phyloP scores from a whole-genome alignment of 2,888 invertebrate genomes.

The Megalurothrips usitatus region DNA sequence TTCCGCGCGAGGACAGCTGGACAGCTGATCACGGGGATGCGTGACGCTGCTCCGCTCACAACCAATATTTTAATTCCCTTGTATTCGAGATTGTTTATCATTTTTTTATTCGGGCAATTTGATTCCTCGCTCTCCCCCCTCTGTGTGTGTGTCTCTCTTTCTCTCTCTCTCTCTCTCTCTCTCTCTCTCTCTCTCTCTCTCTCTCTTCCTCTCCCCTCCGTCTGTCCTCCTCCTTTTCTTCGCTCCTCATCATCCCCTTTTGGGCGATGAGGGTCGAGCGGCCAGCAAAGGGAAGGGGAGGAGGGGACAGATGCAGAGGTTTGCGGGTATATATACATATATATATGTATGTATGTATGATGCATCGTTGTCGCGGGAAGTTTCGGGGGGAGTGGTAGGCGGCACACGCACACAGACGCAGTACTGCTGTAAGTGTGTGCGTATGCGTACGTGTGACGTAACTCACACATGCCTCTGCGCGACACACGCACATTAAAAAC shows the following conservation, averaged over 20 bases:
- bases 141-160: too few species aligned
- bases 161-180: background rate
- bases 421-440: too few species aligned
- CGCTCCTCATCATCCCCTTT: background rate
- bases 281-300: background rate
- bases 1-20: slow-evolving; percentile 18
- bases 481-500: too few species aligned
- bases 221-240: background rate
- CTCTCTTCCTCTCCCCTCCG: background rate
- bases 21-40: background rate
- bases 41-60: background rate
- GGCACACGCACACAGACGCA: too few species aligned
- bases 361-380: too few species aligned
- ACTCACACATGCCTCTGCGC: too few species aligned
- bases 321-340: background rate
- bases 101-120: slow-evolving; percentile 25
- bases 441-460: too few species aligned
- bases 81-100: slow-evolving; percentile 23
- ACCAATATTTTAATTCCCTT: slow-evolving; percentile 27
- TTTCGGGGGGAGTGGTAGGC: too few species aligned
- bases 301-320: background rate
- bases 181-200: background rate
- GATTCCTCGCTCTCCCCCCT: background rate
- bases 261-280: background rate
- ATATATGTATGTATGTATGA: too few species aligned